Evolutionary conservation across 2,888 invertebrate species (phyloP).

Genomic region (Drosophila sordidapex): DNA sequence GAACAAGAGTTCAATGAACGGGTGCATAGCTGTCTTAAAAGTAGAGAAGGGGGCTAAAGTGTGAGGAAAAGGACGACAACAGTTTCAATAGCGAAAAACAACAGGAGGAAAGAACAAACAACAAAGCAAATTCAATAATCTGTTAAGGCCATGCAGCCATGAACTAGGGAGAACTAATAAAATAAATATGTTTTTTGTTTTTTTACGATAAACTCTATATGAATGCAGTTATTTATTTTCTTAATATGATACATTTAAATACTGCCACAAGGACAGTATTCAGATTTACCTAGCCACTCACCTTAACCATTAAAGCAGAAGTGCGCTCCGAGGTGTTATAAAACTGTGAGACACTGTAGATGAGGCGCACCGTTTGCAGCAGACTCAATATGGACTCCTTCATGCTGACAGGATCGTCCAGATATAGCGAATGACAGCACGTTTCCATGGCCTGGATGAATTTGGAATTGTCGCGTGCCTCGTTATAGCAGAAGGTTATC

Average conservation of each 20-base stretch:
- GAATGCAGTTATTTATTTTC: background rate
- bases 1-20: background rate
- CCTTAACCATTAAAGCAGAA: slow-evolving; percentile 98
- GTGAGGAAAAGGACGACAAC: background rate
- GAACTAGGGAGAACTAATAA: background rate
- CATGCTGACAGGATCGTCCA: slow-evolving; percentile 97
- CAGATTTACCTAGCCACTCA: slow-evolving; percentile 72
- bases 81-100: background rate
- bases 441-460: slow-evolving; percentile 97
- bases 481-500: slow-evolving; percentile 97
- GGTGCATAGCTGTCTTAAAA: background rate
- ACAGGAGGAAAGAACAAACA: background rate
- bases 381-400: slow-evolving; percentile 95
- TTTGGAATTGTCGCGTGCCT: slow-evolving; percentile 97
- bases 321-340: slow-evolving; percentile 98
- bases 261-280: slow-evolving; percentile 36
- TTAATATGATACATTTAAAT: background rate
- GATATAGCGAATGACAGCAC: slow-evolving; percentile 96
- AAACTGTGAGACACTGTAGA: slow-evolving; percentile 97
- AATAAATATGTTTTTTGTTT: background rate
- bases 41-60: background rate
- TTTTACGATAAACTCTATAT: background rate
- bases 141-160: background rate
- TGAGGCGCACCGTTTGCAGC: slow-evolving; percentile 95
- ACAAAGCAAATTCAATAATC: background rate